Conservation (phyloP, 1,140 invertebrate species). For the Kradibia gibbosae region DNA sequence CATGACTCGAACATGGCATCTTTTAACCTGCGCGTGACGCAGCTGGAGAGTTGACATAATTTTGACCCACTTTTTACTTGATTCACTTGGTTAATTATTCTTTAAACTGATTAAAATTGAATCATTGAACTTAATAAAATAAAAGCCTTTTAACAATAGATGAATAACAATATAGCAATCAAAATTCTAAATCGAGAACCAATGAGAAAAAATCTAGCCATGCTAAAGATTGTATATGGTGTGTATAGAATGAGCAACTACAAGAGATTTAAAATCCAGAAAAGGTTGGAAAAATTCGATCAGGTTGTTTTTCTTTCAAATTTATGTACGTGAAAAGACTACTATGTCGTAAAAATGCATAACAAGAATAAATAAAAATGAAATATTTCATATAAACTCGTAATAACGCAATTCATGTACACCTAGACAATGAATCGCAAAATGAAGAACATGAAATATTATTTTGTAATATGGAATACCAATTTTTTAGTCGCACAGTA, state of each 20-base stretch:
- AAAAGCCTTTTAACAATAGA: not conserved
- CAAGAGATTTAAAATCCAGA: not conserved
- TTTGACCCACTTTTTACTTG: too few relatives aligned
- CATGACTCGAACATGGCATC: too few relatives aligned
- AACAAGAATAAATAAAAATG: not conserved
- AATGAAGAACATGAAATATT: too few relatives aligned
- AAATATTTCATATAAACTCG: not conserved
- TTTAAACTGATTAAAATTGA: too few relatives aligned
- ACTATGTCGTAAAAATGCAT: not conserved
- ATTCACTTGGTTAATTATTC: too few relatives aligned
- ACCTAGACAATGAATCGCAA: too few relatives aligned
- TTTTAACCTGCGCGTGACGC: too few relatives aligned
- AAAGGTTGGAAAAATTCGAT: slow-evolving; percentile 16
- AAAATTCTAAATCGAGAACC: not conserved
- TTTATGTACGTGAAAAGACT: slow-evolving; percentile 39
- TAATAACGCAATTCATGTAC: not conserved
- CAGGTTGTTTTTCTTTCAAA: not conserved
- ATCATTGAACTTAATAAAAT: not conserved
- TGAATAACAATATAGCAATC: not conserved
- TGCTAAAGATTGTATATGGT: not conserved
- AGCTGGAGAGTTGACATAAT: too few relatives aligned
- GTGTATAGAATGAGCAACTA: slow-evolving; percentile 1
- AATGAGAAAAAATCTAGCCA: not conserved
- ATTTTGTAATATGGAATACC: too few relatives aligned
- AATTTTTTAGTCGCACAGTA: too few relatives aligned